Conservation (phyloP, 2,797 vertebrate genomes). For the Denticeps clupeoides region DNA sequence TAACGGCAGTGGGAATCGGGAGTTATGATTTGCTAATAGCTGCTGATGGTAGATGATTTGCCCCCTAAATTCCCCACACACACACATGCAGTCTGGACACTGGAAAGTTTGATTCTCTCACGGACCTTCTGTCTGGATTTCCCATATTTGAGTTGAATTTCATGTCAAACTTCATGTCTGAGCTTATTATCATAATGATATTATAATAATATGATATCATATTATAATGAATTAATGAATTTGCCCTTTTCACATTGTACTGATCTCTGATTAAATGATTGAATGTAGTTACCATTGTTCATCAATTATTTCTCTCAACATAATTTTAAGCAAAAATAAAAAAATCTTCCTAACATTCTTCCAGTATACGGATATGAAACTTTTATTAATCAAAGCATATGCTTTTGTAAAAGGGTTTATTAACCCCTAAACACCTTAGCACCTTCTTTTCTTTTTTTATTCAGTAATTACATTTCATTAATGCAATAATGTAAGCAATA, state of each 20-base stretch:
- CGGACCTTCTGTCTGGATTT: neutral
- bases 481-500: no score
- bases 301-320: neutral
- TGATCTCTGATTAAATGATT: no score
- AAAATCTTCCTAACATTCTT: neutral
- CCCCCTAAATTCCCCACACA: neutral
- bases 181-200: neutral
- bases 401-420: no score
- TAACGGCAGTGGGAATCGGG: neutral
- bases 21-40: neutral
- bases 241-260: no score
- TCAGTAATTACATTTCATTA: no score
- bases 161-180: neutral
- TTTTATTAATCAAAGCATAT: no score
- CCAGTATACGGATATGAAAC: no score
- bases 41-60: conserved; percentile 1
- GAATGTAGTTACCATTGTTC: no score
- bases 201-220: no score
- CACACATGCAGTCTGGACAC: neutral
- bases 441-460: no score
- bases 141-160: conserved; percentile 2
- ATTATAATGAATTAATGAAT: no score
- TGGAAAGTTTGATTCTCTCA: neutral
- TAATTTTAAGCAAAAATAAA: neutral
- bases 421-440: no score